These are phyloP conservation scores for Grammomys surdaster DNA, from an alignment of 2,113 vertebrate species.

Conservation along the genomic window DNA sequence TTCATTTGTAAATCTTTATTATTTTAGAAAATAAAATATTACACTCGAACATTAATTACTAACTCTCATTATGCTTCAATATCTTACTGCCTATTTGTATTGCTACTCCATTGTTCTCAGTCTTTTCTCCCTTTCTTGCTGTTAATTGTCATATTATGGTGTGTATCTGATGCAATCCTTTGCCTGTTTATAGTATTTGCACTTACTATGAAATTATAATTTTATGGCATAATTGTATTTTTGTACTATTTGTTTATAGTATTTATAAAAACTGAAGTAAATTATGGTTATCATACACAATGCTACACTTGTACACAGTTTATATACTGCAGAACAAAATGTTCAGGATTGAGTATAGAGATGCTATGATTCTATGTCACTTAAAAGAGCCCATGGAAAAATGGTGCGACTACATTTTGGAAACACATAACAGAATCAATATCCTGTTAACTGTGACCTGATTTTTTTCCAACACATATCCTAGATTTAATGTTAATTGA, in stretches of 20 bases:
- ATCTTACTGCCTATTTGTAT: neutral
- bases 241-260: neutral
- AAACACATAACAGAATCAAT: neutral
- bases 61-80: neutral
- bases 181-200: neutral
- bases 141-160: neutral
- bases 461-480: neutral
- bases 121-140: neutral
- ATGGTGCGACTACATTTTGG: neutral
- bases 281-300: neutral
- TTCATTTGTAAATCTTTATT: neutral
- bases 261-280: neutral
- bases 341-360: neutral
- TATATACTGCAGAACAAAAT: neutral
- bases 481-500: neutral
- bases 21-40: neutral
- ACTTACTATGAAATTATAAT: neutral
- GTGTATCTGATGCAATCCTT: neutral
- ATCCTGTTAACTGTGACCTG: neutral
- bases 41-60: neutral
- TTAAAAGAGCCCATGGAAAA: neutral
- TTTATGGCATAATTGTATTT: neutral
- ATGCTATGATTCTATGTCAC: neutral
- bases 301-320: neutral
- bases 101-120: rapidly evolving